These are phyloP conservation scores for Elysia crispata DNA, from an alignment of 2,888 invertebrate genomes.

Conservation along the genomic window DNA sequence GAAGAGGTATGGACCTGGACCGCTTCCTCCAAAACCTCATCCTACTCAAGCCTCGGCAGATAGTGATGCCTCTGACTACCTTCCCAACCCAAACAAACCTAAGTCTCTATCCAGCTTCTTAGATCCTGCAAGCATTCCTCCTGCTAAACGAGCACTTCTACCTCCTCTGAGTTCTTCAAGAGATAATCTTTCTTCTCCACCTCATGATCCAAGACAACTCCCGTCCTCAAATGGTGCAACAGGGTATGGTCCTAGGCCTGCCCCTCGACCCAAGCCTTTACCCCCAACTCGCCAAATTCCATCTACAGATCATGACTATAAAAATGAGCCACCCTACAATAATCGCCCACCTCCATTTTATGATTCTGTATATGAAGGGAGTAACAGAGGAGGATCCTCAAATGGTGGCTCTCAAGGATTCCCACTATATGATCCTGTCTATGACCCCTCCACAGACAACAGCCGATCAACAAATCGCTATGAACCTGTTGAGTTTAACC, in stretches of 20 bases:
- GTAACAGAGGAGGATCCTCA: neutral
- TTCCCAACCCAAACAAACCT: slow-evolving; percentile 50
- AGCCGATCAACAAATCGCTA: slow-evolving; percentile 36
- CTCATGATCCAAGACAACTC: slow-evolving; percentile 32
- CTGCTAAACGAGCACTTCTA: slow-evolving; percentile 38
- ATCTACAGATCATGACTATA: slow-evolving; percentile 24
- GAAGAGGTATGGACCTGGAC: neutral
- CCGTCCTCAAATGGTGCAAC: slow-evolving; percentile 42
- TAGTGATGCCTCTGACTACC: slow-evolving; percentile 37
- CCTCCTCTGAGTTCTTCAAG: slow-evolving; percentile 39
- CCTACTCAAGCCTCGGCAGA: slow-evolving; percentile 34
- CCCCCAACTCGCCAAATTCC: neutral
- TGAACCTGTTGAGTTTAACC: slow-evolving; percentile 47
- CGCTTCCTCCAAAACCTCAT: neutral
- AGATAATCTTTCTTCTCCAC: slow-evolving; percentile 43
- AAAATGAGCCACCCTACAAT: slow-evolving; percentile 18
- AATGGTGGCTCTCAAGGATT: too few species aligned
- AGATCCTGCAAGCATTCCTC: slow-evolving; percentile 51
- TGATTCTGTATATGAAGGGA: slow-evolving; percentile 18
- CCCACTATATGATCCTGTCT: neutral
- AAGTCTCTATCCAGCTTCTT: slow-evolving; percentile 65
- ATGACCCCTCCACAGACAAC: neutral
- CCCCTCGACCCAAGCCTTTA: slow-evolving; percentile 28
- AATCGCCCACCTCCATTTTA: slow-evolving; percentile 13
- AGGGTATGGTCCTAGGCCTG: slow-evolving; percentile 30